A percentile compares a stretch with the other conserved stretches of the same genome.
Conservation (phyloP, 2,797 vertebrate genomes). For the Ispidina picta region DNA sequence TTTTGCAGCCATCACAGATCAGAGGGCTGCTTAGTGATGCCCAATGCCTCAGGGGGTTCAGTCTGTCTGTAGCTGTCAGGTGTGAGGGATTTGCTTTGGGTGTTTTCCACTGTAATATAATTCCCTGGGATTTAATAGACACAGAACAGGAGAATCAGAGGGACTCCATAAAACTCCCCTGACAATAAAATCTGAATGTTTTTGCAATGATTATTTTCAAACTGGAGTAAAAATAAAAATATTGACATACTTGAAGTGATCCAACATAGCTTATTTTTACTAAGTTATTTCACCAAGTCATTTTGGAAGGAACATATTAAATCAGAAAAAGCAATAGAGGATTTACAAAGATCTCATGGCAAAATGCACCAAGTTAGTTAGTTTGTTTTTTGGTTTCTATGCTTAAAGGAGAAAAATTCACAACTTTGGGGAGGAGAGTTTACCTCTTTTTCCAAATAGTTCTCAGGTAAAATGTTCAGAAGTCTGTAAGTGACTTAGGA, state of each 20-base stretch:
- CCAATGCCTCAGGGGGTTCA: accelerated
- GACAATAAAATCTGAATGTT: not conserved
- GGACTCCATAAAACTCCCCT: not conserved
- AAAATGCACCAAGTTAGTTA: not conserved
- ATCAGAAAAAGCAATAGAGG: not conserved
- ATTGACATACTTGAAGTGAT: not conserved
- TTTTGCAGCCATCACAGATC: accelerated
- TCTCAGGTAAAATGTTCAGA: not conserved
- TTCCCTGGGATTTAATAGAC: not conserved
- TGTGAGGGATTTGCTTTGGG: not conserved
- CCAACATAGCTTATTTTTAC: not conserved
- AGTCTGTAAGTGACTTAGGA: not conserved
- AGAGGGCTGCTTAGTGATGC: not conserved
- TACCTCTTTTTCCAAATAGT: not conserved
- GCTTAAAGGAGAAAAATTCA: not conserved
- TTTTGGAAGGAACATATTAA: not conserved
- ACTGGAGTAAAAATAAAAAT: not conserved
- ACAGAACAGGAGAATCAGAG: not conserved
- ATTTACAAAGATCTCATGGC: not conserved
- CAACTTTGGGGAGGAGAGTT: not conserved
- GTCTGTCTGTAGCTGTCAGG: not conserved
- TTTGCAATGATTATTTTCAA: not conserved
- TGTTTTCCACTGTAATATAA: not conserved
- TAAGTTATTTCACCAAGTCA: not conserved
- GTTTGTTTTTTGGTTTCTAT: not conserved